Conservation (phyloP, 2,113 vertebrate genomes). For the Tinamus guttatus region DNA sequence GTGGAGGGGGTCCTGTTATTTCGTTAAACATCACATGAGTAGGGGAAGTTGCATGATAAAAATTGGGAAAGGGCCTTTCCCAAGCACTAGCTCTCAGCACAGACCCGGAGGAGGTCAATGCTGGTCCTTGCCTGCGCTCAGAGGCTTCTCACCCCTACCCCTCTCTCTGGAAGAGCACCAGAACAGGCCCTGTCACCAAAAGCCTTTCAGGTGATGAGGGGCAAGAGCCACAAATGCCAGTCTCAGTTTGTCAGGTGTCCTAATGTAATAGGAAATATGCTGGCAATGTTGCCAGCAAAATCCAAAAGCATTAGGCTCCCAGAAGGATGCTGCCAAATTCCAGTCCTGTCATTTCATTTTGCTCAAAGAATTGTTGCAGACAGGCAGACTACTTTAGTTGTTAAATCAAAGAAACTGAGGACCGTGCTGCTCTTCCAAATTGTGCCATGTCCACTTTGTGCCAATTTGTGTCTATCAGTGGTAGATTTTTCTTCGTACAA, state of each 20-base stretch:
- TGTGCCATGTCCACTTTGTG: background rate
- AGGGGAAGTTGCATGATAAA: background rate
- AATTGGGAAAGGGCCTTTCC: too few relatives aligned
- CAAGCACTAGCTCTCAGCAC: background rate
- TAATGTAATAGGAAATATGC: background rate
- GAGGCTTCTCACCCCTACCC: background rate
- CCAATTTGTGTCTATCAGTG: background rate
- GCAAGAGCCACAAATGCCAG: background rate
- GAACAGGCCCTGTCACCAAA: rapidly evolving
- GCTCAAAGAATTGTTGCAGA: background rate
- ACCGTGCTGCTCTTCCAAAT: background rate
- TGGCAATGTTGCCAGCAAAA: background rate
- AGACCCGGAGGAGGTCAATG: background rate
- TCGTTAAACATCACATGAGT: background rate
- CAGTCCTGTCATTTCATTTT: background rate
- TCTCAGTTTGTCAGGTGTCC: background rate
- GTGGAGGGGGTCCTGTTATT: too few relatives aligned
- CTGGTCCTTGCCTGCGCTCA: background rate
- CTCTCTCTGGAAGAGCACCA: background rate
- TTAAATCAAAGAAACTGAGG: background rate
- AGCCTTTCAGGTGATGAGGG: rapidly evolving
- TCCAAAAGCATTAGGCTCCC: background rate
- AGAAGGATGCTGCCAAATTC: background rate
- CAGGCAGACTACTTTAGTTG: background rate
- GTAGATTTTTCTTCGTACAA: too few relatives aligned